Conservation (phyloP, 2,113 vertebrate genomes). For the Pituophis catenifer region DNA sequence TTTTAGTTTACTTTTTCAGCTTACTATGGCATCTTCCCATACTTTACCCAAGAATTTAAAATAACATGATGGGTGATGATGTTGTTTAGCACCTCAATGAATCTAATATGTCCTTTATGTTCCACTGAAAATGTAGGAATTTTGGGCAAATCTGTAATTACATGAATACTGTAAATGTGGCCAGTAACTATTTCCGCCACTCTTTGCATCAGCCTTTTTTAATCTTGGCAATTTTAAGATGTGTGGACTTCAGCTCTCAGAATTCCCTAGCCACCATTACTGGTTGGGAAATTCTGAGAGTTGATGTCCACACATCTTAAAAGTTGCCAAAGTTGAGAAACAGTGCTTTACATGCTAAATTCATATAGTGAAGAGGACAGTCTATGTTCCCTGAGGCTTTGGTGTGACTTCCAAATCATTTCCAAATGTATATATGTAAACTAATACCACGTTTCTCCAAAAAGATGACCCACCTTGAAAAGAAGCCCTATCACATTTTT, state of each 20-base stretch:
- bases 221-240: no score
- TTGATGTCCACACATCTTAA: no score
- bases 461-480: no score
- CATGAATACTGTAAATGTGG: not conserved
- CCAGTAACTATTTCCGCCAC: not conserved
- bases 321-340: no score
- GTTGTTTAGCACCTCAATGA: not conserved
- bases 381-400: not conserved
- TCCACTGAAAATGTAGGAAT: not conserved
- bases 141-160: not conserved
- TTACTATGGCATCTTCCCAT: not conserved
- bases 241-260: no score
- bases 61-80: not conserved
- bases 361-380: not conserved
- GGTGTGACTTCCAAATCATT: not conserved
- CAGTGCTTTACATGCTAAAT: not conserved
- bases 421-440: not conserved
- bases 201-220: no score
- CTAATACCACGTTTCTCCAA: not conserved
- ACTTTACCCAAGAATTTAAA: not conserved
- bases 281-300: no score
- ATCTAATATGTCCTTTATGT: not conserved
- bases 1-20: no score
- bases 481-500: no score
- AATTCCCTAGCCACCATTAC: no score